phyloP scores from a whole-genome alignment of 2,797 vertebrate species.

The Echiichthys vipera region DNA sequence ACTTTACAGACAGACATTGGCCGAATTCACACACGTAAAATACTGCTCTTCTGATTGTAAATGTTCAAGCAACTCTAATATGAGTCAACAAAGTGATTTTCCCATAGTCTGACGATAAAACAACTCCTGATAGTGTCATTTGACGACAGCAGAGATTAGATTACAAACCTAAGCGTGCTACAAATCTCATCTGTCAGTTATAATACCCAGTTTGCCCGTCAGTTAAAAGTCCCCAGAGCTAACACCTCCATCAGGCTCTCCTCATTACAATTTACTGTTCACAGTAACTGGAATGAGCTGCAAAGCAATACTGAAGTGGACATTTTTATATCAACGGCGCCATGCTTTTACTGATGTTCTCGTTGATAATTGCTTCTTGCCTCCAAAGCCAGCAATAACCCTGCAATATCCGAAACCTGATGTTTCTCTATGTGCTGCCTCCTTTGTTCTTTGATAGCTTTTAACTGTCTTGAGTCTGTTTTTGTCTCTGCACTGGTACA shows the following conservation, averaged over 20 bases:
- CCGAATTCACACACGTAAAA: constrained; percentile 22
- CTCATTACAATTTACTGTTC: constrained; percentile 78
- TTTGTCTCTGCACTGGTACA: constrained; percentile 43
- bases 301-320: constrained; percentile 71
- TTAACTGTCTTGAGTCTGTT: constrained; percentile 54
- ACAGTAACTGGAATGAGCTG: constrained; percentile 68
- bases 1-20: constrained; percentile 9
- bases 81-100: constrained; percentile 38
- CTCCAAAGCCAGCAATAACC: constrained; percentile 68
- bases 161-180: constrained; percentile 65
- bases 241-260: constrained; percentile 70
- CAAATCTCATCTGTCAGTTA: constrained; percentile 74
- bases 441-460: constrained; percentile 59
- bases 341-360: constrained; percentile 68
- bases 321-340: constrained; percentile 78
- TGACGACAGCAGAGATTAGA: constrained; percentile 66
- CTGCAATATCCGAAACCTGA: constrained; percentile 65
- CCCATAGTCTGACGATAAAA: constrained; percentile 41
- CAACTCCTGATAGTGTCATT: constrained; percentile 49
- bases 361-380: constrained; percentile 71
- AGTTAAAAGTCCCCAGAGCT: constrained; percentile 75
- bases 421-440: constrained; percentile 51
- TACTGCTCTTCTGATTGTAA: constrained; percentile 11
- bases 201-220: constrained; percentile 70
- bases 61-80: constrained; percentile 22